Evolutionary conservation across 2,888 invertebrate genomes (phyloP).

Genomic region (Malacosoma neustria): DNA sequence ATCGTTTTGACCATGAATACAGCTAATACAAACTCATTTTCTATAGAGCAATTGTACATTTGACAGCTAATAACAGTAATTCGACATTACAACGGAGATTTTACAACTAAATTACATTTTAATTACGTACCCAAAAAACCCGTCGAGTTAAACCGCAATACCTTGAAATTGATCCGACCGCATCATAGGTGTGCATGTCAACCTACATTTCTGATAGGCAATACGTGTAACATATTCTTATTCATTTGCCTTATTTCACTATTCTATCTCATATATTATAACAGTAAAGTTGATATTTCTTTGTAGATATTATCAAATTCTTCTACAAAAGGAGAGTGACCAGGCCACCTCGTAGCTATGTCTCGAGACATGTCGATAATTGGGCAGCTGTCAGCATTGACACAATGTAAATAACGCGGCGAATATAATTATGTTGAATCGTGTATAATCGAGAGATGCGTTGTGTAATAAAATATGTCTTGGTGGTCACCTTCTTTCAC

Average conservation of each 20-base stretch:
- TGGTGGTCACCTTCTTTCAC: too few species aligned
- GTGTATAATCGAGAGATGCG: conserved; percentile 13
- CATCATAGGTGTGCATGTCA: conserved; percentile 48
- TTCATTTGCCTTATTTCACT: conserved; percentile 1
- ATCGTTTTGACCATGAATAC: background rate
- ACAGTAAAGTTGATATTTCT: conserved; percentile 8
- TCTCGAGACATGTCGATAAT: conserved; percentile 27
- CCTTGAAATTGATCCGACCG: conserved; percentile 66
- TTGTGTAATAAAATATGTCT: background rate
- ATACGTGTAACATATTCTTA: conserved; percentile 24
- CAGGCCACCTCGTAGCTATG: conserved; percentile 17
- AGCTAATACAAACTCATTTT: background rate
- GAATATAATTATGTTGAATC: conserved; percentile 7
- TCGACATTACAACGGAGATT: background rate
- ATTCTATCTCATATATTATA: conserved; percentile 9
- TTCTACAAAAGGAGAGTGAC: background rate
- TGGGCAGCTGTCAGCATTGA: conserved; percentile 30
- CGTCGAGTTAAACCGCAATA: conserved; percentile 40
- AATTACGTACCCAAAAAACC: conserved; percentile 31
- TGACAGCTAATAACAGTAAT: background rate
- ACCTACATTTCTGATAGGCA: conserved; percentile 38
- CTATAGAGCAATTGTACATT: background rate
- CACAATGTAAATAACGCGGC: conserved; percentile 12
- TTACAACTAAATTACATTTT: conserved; percentile 11
- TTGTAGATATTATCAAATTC: background rate